A percentile compares a stretch with the other conserved stretches of the same genome.
These are phyloP conservation scores for Poecile montanus DNA, from an alignment of 2,797 vertebrate genomes.

Conservation along the genomic window DNA sequence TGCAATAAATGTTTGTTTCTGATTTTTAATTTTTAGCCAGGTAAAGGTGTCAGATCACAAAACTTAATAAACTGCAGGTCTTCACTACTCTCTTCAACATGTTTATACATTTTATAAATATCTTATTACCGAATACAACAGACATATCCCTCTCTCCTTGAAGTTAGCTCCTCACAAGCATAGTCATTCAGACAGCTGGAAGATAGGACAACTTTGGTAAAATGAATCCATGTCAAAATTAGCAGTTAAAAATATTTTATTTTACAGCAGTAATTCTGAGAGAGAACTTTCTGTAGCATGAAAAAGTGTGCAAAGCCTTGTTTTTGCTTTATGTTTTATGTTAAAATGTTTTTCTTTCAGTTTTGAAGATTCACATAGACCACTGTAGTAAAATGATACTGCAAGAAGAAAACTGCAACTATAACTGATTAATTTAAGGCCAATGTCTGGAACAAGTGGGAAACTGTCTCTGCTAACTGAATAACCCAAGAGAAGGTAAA, in stretches of 20 bases:
- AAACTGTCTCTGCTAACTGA: neutral
- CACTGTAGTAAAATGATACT: neutral
- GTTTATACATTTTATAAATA: neutral
- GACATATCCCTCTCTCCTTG: neutral
- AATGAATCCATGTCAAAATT: neutral
- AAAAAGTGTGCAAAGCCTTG: neutral
- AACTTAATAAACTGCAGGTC: neutral
- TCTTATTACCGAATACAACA: neutral
- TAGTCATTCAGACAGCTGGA: neutral
- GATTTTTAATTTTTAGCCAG: neutral
- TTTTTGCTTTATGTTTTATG: neutral
- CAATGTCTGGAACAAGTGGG: neutral
- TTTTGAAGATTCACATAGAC: neutral
- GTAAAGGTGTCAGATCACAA: neutral
- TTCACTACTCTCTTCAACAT: neutral
- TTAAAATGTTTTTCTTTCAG: neutral
- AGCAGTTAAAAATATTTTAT: neutral
- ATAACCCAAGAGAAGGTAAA: neutral
- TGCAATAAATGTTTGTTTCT: neutral
- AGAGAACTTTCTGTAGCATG: neutral
- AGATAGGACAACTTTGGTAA: neutral
- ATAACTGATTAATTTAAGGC: neutral
- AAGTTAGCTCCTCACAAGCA: neutral
- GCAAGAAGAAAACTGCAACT: neutral
- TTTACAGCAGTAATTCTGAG: neutral